These are phyloP conservation scores for Apis dorsata DNA, from an alignment of 1,140 invertebrate species.

Conservation along the genomic window DNA sequence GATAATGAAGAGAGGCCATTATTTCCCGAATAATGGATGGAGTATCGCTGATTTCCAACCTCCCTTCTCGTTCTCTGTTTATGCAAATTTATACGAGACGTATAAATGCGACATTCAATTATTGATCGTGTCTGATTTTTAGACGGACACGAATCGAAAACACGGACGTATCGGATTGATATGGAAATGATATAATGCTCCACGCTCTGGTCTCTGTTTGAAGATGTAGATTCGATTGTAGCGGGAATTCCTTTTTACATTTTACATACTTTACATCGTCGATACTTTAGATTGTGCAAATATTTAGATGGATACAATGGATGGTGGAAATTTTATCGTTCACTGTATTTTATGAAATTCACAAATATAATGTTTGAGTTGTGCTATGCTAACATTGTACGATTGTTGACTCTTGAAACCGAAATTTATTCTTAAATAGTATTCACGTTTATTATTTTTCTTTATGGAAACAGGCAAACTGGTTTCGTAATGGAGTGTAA, in stretches of 20 bases:
- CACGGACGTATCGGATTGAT: too few species aligned
- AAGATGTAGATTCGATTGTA: not conserved
- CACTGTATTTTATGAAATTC: not conserved
- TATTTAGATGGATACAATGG: not conserved
- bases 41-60: conserved; percentile 11
- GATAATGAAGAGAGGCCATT: conserved; percentile 39
- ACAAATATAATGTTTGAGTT: not conserved
- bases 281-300: not conserved
- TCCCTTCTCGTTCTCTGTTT: not conserved
- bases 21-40: conserved; percentile 17
- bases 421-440: too few species aligned
- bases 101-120: not conserved
- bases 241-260: not conserved
- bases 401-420: too few species aligned
- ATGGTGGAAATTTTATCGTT: not conserved
- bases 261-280: not conserved
- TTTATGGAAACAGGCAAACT: not conserved
- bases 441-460: too few species aligned
- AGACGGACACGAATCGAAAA: not conserved
- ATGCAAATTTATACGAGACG: conserved; percentile 7
- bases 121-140: not conserved
- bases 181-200: not conserved
- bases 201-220: not conserved
- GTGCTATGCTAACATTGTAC: not conserved
- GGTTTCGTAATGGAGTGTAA: not conserved